Evolutionary conservation across 2,113 vertebrate genomes (phyloP), one percentile per base, ranked within the genome.

Genomic region (Chionis minor): DNA sequence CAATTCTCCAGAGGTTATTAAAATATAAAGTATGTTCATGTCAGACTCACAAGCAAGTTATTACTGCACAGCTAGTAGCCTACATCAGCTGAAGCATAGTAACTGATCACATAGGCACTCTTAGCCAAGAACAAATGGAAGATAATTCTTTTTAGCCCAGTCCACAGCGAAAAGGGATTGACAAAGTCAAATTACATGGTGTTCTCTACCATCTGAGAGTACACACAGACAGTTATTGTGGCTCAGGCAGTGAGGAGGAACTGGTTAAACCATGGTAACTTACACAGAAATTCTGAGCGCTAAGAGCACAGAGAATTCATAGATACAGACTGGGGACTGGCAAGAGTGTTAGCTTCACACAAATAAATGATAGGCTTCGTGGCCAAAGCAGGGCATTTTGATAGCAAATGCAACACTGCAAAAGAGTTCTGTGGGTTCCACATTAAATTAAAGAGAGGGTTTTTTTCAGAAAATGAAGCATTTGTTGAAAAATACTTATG

Each of bases 11-110:
- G 81, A 90, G 96, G 58, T 91, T 94, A 96, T 96, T 96, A 91
- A 96, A 96, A 95, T 86, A 95, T 52, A 75, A 93, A 95, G 84
- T 85, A 88, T 85, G 92, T 56, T 92, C 81, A 32, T 77, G 81
- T 77, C 87, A 96, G 87, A 70, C 51, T 96, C 91, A 96, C 93
- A 94, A 82, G 84, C 70, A 96, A 92, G 78, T 94, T 96, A 88
- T 95, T 96, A 91, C 71, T 62, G 90, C 81, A 80, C 84, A 94
- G 93, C 5, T 10, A 90, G 93, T 69, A 93, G 78, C 70, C 93
- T 82, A 49, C 66, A 72, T 77, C 52, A 69, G 92, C 66, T 73
- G 81, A 91, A 61, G 74, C 54, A 69, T 3, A 88, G 87, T 77
- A 75, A 75, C 84, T 87, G 81, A 33, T 96, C 73, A 35, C 30